These are phyloP conservation scores for Lasioglossum pauxillum DNA, from an alignment of 2,888 invertebrate genomes.

Conservation along the genomic window DNA sequence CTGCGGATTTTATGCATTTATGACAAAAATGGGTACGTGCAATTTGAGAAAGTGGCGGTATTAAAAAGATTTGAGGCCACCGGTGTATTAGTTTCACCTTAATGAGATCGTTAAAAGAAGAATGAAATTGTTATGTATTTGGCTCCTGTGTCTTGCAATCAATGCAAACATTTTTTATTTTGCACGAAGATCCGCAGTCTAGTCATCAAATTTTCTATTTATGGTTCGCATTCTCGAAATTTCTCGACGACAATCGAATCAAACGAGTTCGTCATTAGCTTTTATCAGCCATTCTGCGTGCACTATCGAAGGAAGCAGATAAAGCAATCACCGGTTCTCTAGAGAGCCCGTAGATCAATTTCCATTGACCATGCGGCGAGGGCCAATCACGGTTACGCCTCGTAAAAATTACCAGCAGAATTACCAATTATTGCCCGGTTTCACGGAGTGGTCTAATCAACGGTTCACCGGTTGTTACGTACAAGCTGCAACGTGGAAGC, in stretches of 20 bases:
- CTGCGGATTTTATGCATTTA: too few relatives aligned
- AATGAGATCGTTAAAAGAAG: too few relatives aligned
- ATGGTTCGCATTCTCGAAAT: not conserved
- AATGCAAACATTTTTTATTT: too few relatives aligned
- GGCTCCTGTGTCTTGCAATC: too few relatives aligned
- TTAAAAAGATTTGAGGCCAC: too few relatives aligned
- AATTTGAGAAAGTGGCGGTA: too few relatives aligned
- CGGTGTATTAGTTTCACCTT: too few relatives aligned
- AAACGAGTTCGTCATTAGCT: conserved; percentile 9
- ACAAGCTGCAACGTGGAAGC: not conserved
- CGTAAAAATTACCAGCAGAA: not conserved
- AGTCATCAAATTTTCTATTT: not conserved
- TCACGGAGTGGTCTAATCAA: not conserved
- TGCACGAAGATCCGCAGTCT: too few relatives aligned
- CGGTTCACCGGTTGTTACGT: conserved; percentile 1
- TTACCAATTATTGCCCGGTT: not conserved
- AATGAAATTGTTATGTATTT: too few relatives aligned
- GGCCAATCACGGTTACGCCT: conserved; percentile 1
- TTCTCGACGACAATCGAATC: not conserved
- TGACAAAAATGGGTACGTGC: too few relatives aligned
- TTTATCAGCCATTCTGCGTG: conserved; percentile 46
- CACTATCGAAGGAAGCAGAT: conserved; percentile 63
- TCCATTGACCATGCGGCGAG: conserved; percentile 11
- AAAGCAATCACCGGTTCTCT: conserved; percentile 46
- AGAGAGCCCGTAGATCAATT: conserved; percentile 3